These are phyloP conservation scores for Tortricodes alternella DNA, from an alignment of 2,888 invertebrate genomes.

Conservation along the genomic window DNA sequence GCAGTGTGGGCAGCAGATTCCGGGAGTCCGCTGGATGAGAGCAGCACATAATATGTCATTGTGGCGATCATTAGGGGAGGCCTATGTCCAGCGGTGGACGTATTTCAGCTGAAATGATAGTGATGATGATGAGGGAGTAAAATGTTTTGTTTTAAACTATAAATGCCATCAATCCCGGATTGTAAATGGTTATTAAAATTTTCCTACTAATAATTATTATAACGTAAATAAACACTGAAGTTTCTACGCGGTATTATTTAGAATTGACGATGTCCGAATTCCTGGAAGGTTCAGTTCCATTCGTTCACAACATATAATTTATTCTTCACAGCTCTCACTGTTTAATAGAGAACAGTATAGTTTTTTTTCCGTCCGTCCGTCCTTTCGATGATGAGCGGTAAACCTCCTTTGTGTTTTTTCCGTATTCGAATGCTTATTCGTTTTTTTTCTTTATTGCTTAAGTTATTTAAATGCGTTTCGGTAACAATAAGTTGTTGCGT, in stretches of 20 bases:
- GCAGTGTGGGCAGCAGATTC: too few species aligned
- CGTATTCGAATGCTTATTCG: conserved; percentile 36
- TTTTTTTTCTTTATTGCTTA: conserved; percentile 29
- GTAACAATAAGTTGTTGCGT: conserved; percentile 25
- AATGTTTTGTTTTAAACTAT: too few species aligned
- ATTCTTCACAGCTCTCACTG: conserved; percentile 65
- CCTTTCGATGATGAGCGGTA: conserved; percentile 36
- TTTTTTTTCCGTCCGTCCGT: conserved; percentile 44
- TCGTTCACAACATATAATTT: conserved; percentile 50
- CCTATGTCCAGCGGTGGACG: too few species aligned
- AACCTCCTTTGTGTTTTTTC: conserved; percentile 37
- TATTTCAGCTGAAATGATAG: too few species aligned
- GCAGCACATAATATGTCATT: too few species aligned
- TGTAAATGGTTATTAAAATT: too few species aligned
- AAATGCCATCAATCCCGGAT: too few species aligned
- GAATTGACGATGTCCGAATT: conserved; percentile 37
- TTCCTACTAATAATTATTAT: too few species aligned
- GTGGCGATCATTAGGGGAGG: too few species aligned
- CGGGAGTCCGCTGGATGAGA: too few species aligned
- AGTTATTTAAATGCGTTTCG: conserved; percentile 26
- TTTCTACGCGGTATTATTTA: neutral
- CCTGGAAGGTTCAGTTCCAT: conserved; percentile 48
- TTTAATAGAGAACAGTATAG: conserved; percentile 57
- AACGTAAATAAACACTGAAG: neutral
- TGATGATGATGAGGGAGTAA: too few species aligned